phyloP scores from a whole-genome alignment of 2,888 invertebrate genomes.

The Chalcis sispes region DNA sequence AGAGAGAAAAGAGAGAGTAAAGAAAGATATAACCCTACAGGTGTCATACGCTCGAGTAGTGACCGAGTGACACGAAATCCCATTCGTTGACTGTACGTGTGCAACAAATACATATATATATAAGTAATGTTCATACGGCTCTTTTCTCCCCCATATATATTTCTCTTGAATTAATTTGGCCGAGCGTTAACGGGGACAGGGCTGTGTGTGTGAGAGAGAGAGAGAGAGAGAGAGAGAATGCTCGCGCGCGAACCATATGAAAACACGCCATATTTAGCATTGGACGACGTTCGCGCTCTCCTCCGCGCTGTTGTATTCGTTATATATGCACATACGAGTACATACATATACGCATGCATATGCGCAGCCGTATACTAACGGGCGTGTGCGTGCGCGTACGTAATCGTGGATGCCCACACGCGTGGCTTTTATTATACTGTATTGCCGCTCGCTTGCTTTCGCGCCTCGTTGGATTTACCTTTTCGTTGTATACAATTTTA shows the following conservation, averaged over 20 bases:
- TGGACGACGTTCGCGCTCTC: background rate
- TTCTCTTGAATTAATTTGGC: constrained; percentile 53
- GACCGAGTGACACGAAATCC: constrained; percentile 43
- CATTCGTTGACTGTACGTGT: no score
- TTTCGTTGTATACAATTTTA: no score
- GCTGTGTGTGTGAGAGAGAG: constrained; percentile 28
- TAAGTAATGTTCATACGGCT: background rate
- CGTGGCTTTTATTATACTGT: no score
- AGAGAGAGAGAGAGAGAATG: no score
- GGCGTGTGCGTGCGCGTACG: background rate
- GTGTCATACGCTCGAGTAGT: constrained; percentile 19
- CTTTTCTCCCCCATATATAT: background rate
- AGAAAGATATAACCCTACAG: no score
- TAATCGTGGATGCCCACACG: no score
- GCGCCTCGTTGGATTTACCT: no score
- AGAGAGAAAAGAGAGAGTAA: no score
- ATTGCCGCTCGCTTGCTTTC: no score
- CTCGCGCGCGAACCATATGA: no score
- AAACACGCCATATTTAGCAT: constrained; percentile 63
- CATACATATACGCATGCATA: background rate
- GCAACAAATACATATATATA: no score
- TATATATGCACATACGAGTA: background rate
- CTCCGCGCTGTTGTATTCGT: background rate
- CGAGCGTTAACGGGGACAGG: constrained; percentile 60
- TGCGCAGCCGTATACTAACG: background rate